Evolutionary conservation across 2,797 vertebrate species (phyloP).

Genomic region (Pseudochirops cupreus): DNA sequence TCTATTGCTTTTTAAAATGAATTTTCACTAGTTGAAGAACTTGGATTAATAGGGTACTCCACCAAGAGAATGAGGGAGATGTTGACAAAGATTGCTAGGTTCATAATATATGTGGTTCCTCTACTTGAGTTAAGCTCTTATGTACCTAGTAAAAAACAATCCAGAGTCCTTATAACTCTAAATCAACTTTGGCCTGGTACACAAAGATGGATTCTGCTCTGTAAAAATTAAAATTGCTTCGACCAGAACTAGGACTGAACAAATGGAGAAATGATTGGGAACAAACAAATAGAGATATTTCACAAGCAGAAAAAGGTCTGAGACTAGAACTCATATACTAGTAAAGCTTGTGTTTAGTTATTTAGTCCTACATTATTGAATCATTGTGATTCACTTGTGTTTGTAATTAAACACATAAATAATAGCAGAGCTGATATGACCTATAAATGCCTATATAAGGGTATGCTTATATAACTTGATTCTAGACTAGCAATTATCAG

Average conservation of each 20-base stretch:
- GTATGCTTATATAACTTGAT: background rate
- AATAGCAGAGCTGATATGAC: background rate
- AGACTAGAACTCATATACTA: background rate
- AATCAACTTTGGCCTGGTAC: background rate
- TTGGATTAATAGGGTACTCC: constrained; percentile 1
- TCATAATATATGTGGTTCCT: background rate
- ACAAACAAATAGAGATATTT: background rate
- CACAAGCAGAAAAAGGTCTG: background rate
- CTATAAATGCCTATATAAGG: constrained; percentile 10
- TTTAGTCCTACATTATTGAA: background rate
- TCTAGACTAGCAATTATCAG: background rate
- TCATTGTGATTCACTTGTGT: background rate
- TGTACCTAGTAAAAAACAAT: background rate
- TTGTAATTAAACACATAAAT: constrained; percentile 16
- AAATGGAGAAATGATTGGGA: background rate
- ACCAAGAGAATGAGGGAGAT: background rate
- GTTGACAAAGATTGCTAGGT: background rate
- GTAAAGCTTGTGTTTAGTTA: background rate
- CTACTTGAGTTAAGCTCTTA: background rate
- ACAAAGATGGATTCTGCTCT: background rate
- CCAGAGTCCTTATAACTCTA: background rate
- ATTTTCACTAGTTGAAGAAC: constrained; percentile 16
- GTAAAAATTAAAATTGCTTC: background rate
- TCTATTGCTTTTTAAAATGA: constrained; percentile 16
- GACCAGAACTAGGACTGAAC: background rate